Conservation (phyloP, 2,797 vertebrate genomes). For the Notolabrus celidotus region DNA sequence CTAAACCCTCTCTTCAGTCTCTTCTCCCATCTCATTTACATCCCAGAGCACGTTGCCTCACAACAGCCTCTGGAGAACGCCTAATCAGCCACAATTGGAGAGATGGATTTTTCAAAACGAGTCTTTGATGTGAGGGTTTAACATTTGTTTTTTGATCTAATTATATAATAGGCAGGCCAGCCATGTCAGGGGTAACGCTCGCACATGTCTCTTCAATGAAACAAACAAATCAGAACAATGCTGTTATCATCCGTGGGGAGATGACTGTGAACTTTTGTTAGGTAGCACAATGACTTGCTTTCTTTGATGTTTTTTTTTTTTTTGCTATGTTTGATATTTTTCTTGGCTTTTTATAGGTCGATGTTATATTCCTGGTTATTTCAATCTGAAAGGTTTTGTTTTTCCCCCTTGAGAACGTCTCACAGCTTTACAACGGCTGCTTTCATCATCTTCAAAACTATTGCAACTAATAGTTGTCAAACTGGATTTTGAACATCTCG, state of each 20-base stretch:
- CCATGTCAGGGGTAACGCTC: slow-evolving; percentile 50
- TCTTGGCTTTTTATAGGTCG: slow-evolving; percentile 11
- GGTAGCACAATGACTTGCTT: slow-evolving; percentile 13
- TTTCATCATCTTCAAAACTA: slow-evolving; percentile 6
- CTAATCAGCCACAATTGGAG: slow-evolving; percentile 74
- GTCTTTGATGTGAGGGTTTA: slow-evolving; percentile 77
- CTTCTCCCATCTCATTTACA: slow-evolving; percentile 64
- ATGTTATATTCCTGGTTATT: slow-evolving; percentile 22
- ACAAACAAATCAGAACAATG: slow-evolving; percentile 49
- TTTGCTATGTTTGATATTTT: not conserved
- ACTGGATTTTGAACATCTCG: not conserved
- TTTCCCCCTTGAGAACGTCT: slow-evolving; percentile 2
- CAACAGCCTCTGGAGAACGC: slow-evolving; percentile 63
- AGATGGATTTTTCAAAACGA: slow-evolving; percentile 75
- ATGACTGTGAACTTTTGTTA: slow-evolving; percentile 26
- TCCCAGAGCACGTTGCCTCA: slow-evolving; percentile 53
- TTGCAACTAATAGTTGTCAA: not conserved
- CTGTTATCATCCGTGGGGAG: slow-evolving; percentile 35
- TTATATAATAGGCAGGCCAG: slow-evolving; percentile 66
- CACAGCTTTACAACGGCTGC: slow-evolving; percentile 2
- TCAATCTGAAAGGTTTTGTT: slow-evolving; percentile 7
- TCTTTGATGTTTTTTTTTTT: slow-evolving; percentile 35
- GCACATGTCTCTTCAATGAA: slow-evolving; percentile 40
- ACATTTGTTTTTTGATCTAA: slow-evolving; percentile 74
- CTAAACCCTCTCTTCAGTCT: slow-evolving; percentile 43